phyloP scores from a whole-genome alignment of 2,113 vertebrate genomes.

The Sinocyclocheilus grahami region DNA sequence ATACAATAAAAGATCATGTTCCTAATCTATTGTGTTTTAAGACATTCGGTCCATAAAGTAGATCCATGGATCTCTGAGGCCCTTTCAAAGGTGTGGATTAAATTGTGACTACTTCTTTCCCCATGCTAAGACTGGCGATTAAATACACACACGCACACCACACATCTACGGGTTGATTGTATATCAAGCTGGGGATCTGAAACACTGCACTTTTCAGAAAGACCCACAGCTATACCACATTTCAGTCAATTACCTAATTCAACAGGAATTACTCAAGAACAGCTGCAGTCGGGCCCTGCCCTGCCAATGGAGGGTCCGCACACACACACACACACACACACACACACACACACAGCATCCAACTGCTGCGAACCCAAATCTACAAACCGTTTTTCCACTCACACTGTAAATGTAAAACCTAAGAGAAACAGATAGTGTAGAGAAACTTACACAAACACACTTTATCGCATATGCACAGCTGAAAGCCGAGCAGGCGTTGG shows the following conservation, averaged over 20 bases:
- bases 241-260: conserved; percentile 64
- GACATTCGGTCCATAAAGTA: not conserved
- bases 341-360: not conserved
- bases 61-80: not conserved
- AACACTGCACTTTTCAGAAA: conserved; percentile 33
- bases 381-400: not conserved
- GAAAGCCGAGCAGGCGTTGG: not conserved
- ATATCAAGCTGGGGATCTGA: conserved; percentile 31
- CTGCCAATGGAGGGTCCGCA: conserved; percentile 10
- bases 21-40: conserved; percentile 1
- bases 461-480: not conserved
- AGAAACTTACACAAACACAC: not conserved
- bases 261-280: conserved; percentile 59
- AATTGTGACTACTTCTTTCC: not conserved
- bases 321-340: no score
- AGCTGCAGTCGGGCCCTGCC: conserved; percentile 52
- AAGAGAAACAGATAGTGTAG: not conserved
- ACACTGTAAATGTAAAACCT: not conserved
- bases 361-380: not conserved
- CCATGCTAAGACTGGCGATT: not conserved
- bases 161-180: not conserved
- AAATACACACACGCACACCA: not conserved
- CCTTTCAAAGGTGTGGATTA: not conserved
- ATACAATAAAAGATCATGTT: not conserved
- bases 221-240: conserved; percentile 34